Evolutionary conservation across 1,140 invertebrate species (phyloP), one percentile per base, ranked within the genome.

Genomic region (Pemphigus obesinymphae): DNA sequence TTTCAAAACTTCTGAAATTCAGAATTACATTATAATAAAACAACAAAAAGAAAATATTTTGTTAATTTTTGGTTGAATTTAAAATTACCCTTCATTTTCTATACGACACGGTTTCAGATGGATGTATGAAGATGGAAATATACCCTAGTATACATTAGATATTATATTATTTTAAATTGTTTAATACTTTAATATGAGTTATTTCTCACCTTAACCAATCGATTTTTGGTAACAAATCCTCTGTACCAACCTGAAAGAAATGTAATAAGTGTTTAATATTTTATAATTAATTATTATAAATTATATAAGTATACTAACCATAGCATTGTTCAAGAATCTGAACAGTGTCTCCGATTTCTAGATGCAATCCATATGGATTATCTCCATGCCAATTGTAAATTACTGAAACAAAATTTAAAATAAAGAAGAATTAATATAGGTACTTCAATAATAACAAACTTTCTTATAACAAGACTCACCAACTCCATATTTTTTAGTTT

Each of bases 311-410:
- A 29, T 37, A 83, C 75, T 88, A 88, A 91, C 93, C 92, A 87
- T 89, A 89, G 88, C 92, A 95, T 89, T 97, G 94, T 88, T 97
- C 95, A 83, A 95, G 88, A 84, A 97, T 96, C 85, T 96, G 94
- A 6, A 97, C 92, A 15, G 93, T 95, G 85, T 97, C 95, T 83
- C 96, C 95, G 84, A 97, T 95, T 87, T 96, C 93, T 82, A 97
- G 87, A 15, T 93, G 90, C 75, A 97, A 87, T 31, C 94, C 94
- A 85, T 92, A 93, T 73, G 91, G 90, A 29, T 92, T 91, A 87
- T 96, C 93, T 82, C 93, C 94, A 86, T 92, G 91, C 93, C 94
- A 97, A 86, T 96, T 96, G 89, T 96, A 95, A 80, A 96, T 92
- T 85, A 93, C 95, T 97, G 88, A 45, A 83, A 50, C 0, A 4